These are phyloP conservation scores for Cynaeus angustus DNA, from an alignment of 2,888 invertebrate genomes.

Conservation along the genomic window DNA sequence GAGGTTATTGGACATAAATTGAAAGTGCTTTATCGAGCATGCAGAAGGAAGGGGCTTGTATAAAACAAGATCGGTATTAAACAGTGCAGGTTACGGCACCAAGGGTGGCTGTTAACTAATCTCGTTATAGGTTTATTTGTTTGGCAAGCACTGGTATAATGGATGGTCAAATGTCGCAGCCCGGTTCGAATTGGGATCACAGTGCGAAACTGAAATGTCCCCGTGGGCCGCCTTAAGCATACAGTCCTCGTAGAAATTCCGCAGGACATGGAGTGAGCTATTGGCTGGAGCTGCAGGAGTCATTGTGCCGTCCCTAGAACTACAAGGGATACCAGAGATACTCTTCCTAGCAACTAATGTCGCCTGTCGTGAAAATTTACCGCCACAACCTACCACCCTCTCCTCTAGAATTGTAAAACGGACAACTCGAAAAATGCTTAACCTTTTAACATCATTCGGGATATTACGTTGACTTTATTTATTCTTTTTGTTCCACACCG, in stretches of 20 bases:
- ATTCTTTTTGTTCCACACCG: slow-evolving; percentile 32
- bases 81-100: slow-evolving; percentile 31
- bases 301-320: slow-evolving; percentile 58
- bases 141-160: slow-evolving; percentile 65
- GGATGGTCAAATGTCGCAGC: slow-evolving; percentile 68
- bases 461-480: slow-evolving; percentile 40
- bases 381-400: slow-evolving; percentile 56
- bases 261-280: slow-evolving; percentile 62
- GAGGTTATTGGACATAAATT: slow-evolving; percentile 46
- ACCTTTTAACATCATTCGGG: slow-evolving; percentile 43
- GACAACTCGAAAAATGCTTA: slow-evolving; percentile 47
- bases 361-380: slow-evolving; percentile 63
- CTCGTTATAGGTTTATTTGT: slow-evolving; percentile 63
- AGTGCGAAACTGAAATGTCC: slow-evolving; percentile 68
- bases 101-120: slow-evolving; percentile 57
- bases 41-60: slow-evolving; percentile 19
- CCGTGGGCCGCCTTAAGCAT: slow-evolving; percentile 66
- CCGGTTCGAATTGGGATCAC: slow-evolving; percentile 67
- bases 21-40: slow-evolving; percentile 46
- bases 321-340: slow-evolving; percentile 58
- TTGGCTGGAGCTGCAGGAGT: slow-evolving; percentile 60
- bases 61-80: slow-evolving; percentile 43
- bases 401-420: slow-evolving; percentile 50
- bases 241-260: slow-evolving; percentile 62
- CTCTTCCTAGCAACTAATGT: slow-evolving; percentile 60